Evolutionary conservation across 2,113 vertebrate species (phyloP).

Genomic region (Oceanites oceanicus): DNA sequence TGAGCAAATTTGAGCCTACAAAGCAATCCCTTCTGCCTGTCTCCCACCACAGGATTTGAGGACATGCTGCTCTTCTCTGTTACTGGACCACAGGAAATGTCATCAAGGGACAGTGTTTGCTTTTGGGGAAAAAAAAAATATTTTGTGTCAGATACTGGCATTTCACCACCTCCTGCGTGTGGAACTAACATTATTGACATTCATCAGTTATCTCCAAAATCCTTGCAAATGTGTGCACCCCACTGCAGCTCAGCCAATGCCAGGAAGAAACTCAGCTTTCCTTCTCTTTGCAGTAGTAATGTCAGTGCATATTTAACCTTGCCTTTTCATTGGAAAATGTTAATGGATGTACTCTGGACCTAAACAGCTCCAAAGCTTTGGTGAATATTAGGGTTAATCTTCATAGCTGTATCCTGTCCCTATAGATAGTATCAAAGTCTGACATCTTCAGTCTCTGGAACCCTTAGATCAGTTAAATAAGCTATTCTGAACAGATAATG

Average conservation of each 20-base stretch:
- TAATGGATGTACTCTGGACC: background rate
- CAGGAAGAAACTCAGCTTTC: background rate
- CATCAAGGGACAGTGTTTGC: background rate
- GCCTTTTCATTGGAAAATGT: background rate
- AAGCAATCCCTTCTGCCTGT: background rate
- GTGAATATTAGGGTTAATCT: background rate
- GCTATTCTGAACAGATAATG: background rate
- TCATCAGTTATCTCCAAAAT: background rate
- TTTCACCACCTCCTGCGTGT: background rate
- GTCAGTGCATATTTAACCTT: background rate
- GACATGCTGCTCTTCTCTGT: background rate
- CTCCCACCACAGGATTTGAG: background rate
- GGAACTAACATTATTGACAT: background rate
- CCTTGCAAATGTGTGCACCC: background rate
- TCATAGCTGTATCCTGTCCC: background rate
- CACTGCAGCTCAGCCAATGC: background rate
- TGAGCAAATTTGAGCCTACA: background rate
- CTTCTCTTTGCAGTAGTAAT: background rate
- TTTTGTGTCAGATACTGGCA: background rate
- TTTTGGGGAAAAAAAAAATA: background rate
- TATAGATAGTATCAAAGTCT: background rate
- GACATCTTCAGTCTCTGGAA: background rate
- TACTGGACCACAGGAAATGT: background rate
- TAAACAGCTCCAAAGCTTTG: background rate
- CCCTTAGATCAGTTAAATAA: background rate